Percentiles rank a stretch among this genome's conserved stretches.
Evolutionary conservation across 2,797 vertebrate species (phyloP).

Genomic region (Channa striata): DNA sequence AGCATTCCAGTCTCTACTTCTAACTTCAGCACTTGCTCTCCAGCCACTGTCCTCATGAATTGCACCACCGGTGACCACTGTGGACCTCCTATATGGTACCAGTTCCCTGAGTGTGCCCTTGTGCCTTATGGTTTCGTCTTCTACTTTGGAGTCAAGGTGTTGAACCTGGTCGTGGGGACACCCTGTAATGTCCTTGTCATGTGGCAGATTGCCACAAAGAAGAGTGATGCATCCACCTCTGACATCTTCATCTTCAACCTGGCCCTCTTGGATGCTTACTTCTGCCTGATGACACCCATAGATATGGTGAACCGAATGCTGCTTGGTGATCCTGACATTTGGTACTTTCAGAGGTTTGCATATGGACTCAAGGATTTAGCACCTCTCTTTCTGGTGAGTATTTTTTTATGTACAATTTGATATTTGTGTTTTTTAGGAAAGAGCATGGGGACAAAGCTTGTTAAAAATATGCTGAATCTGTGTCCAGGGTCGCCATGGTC

Average conservation of each 20-base stretch:
- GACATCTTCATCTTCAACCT: conserved; percentile 84
- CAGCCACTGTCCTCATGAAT: conserved; percentile 18
- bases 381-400: conserved; percentile 78
- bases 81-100: conserved; percentile 70
- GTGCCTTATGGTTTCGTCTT: conserved; percentile 78
- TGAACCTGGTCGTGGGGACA: conserved; percentile 79
- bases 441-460: no score
- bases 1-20: not conserved
- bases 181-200: conserved; percentile 81
- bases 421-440: no score
- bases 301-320: conserved; percentile 79
- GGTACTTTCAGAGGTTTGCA: conserved; percentile 77
- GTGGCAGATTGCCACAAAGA: conserved; percentile 76
- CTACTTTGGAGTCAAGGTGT: conserved; percentile 79
- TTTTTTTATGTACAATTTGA: no score
- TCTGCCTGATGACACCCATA: conserved; percentile 81
- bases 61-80: conserved; percentile 3
- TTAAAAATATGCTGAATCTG: no score
- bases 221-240: conserved; percentile 72
- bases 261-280: conserved; percentile 78
- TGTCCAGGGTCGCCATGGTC: no score
- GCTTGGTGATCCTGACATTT: conserved; percentile 63
- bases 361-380: conserved; percentile 82
- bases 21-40: not conserved
- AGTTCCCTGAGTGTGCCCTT: conserved; percentile 61